These are phyloP conservation scores for Mirza zaza DNA, from an alignment of 2,113 vertebrate genomes.

Conservation along the genomic window DNA sequence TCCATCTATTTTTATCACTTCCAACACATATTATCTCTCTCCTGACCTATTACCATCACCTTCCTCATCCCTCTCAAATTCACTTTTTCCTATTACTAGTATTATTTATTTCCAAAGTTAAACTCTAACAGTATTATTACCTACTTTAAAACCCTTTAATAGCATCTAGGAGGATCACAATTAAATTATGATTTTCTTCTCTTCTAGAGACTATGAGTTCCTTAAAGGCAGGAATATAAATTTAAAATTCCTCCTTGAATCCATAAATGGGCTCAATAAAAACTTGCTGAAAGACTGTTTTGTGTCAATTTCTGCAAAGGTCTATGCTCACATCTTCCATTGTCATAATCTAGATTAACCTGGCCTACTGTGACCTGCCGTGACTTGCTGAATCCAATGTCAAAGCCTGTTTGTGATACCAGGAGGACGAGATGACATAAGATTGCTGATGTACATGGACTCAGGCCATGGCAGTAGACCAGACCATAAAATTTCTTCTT, in stretches of 20 bases:
- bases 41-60: neutral
- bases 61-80: neutral
- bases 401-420: neutral
- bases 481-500: neutral
- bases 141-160: neutral
- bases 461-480: neutral
- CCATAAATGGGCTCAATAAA: neutral
- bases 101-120: neutral
- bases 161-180: neutral
- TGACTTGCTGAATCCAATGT: neutral
- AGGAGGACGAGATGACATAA: neutral
- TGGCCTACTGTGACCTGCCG: neutral
- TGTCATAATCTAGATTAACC: neutral
- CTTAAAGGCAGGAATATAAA: neutral
- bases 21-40: neutral
- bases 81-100: neutral
- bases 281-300: neutral
- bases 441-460: neutral
- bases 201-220: neutral
- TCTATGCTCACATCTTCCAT: neutral
- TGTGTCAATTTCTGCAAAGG: neutral
- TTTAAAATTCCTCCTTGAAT: constrained; percentile 23
- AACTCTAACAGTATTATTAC: neutral
- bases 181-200: neutral
- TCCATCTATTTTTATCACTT: neutral